Percentiles rank a stretch among this genome's conserved stretches.
phyloP scores from a whole-genome alignment of 1,140 invertebrate genomes.

The Drosophila subpulchrella region DNA sequence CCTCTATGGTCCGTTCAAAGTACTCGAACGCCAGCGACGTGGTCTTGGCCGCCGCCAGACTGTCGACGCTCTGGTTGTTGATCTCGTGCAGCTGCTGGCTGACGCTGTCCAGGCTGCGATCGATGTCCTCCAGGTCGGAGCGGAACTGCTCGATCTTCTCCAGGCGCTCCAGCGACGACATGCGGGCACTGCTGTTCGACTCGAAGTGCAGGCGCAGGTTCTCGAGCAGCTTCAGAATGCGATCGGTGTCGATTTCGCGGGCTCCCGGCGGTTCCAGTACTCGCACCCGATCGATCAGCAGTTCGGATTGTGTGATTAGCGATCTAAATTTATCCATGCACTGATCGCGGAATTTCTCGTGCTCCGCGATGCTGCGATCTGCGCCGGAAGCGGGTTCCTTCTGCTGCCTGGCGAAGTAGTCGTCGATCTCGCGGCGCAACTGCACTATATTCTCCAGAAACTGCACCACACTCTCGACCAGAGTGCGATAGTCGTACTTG shows the following conservation, averaged over 20 bases:
- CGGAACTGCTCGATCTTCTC: conserved; percentile 90
- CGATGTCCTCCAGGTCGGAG: conserved; percentile 88
- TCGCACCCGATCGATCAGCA: conserved; percentile 80
- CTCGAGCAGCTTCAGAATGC: conserved; percentile 88
- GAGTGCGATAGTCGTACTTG: conserved; percentile 89
- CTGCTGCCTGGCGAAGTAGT: conserved; percentile 56
- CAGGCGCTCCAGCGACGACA: conserved; percentile 86
- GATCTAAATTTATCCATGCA: conserved; percentile 84
- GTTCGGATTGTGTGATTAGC: conserved; percentile 83
- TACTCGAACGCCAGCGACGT: conserved; percentile 90
- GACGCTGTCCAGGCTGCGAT: conserved; percentile 89
- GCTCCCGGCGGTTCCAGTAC: conserved; percentile 89
- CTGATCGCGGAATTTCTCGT: conserved; percentile 82
- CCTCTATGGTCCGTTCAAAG: conserved; percentile 92
- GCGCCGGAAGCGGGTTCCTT: conserved; percentile 34
- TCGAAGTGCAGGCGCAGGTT: conserved; percentile 84
- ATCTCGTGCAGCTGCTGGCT: conserved; percentile 87
- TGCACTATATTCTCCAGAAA: conserved; percentile 77
- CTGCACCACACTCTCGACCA: conserved; percentile 88
- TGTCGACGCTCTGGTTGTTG: conserved; percentile 90
- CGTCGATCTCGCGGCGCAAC: conserved; percentile 73
- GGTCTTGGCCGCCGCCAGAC: conserved; percentile 88
- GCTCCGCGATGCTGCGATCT: conserved; percentile 74
- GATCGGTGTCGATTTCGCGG: conserved; percentile 89
- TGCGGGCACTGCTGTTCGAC: conserved; percentile 86